These are phyloP conservation scores for Otis tarda DNA, from an alignment of 2,113 vertebrate species.

Conservation along the genomic window DNA sequence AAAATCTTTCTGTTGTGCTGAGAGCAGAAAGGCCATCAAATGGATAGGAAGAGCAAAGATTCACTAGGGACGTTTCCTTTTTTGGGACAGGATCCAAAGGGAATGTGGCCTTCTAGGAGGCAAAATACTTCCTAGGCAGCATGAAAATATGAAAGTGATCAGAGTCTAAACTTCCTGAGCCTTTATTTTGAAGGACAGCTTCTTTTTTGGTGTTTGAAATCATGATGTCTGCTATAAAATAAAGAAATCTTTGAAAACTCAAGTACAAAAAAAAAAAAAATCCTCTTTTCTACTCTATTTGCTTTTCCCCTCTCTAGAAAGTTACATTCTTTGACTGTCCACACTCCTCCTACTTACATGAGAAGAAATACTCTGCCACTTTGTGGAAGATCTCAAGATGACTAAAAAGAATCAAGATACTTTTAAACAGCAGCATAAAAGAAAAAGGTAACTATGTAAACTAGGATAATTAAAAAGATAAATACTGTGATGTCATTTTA, in stretches of 20 bases:
- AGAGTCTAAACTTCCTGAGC: conserved; percentile 51
- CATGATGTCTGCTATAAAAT: conserved; percentile 51
- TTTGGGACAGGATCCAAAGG: not conserved
- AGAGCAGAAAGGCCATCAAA: not conserved
- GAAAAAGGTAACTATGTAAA: conserved; percentile 63
- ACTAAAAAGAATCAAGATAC: conserved; percentile 64
- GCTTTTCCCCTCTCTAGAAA: conserved; percentile 64
- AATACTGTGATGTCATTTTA: not conserved
- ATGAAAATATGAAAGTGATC: conserved; percentile 64
- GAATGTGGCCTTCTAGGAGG: not conserved
- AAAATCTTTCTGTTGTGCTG: not conserved
- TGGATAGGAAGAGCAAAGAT: not conserved
- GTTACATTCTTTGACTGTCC: conserved; percentile 73
- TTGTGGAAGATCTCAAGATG: conserved; percentile 68
- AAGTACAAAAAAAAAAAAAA: conserved; percentile 9
- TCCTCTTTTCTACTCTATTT: conserved; percentile 73
- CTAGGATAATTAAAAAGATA: conserved; percentile 8
- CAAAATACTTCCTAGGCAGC: conserved; percentile 17
- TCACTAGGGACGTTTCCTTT: not conserved
- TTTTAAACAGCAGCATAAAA: conserved; percentile 63
- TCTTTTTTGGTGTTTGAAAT: conserved; percentile 30
- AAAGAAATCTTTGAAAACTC: conserved; percentile 65
- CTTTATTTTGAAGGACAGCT: conserved; percentile 55
- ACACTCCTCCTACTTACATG: conserved; percentile 60
- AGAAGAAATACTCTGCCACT: conserved; percentile 66